Conservation (phyloP, 2,888 invertebrate species). For the Ochropleura plecta region DNA sequence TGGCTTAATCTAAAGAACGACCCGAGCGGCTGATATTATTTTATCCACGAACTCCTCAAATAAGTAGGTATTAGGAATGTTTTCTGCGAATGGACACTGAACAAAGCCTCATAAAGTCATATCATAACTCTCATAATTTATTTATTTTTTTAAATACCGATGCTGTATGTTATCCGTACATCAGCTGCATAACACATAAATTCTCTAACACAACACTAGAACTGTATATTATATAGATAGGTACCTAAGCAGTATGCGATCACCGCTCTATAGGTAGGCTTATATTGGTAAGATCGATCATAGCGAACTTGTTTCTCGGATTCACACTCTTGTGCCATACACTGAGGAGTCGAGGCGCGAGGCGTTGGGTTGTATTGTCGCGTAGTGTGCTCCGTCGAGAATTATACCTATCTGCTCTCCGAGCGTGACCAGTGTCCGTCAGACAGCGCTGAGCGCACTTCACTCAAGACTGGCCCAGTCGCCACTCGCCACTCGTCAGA, state of each 20-base stretch:
- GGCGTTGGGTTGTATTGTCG: conserved; percentile 19
- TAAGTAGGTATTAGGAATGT: conserved; percentile 7
- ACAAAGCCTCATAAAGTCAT: conserved; percentile 30
- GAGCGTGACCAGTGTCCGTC: conserved; percentile 39
- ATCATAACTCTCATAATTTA: conserved; percentile 24
- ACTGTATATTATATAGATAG: not conserved
- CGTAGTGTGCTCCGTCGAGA: conserved; percentile 23
- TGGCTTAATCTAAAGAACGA: too few relatives aligned
- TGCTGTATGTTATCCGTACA: conserved; percentile 39
- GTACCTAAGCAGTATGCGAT: conserved; percentile 16
- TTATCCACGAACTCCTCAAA: not conserved
- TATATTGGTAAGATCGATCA: conserved; percentile 45
- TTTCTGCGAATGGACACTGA: conserved; percentile 34
- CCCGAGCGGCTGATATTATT: too few relatives aligned
- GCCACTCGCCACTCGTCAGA: conserved; percentile 59
- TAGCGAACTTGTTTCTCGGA: conserved; percentile 38
- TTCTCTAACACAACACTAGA: conserved; percentile 17
- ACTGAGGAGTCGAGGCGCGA: conserved; percentile 29
- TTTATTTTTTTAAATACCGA: conserved; percentile 20
- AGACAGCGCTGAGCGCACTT: conserved; percentile 23
- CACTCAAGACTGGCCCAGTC: conserved; percentile 25
- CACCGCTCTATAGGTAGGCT: conserved; percentile 13
- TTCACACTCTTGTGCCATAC: conserved; percentile 26
- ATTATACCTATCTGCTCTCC: conserved; percentile 23
- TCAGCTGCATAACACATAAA: conserved; percentile 57